Conservation (phyloP, 2,113 vertebrate species). For the Psilopsiagon aurifrons region DNA sequence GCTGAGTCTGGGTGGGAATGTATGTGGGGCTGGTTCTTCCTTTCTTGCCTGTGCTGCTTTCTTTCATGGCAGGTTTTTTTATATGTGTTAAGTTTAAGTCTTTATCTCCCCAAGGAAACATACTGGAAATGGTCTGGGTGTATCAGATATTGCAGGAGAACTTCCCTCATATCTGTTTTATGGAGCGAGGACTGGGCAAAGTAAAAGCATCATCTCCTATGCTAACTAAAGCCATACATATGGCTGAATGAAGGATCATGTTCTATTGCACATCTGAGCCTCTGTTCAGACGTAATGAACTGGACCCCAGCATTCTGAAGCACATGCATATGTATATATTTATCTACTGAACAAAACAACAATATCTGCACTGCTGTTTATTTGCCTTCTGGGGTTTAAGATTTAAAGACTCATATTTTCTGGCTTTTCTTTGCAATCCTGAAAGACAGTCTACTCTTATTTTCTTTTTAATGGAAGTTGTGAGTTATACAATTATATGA, state of each 20-base stretch:
- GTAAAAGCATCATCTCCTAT: not conserved
- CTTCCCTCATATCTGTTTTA: not conserved
- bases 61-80: not conserved
- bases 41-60: not conserved
- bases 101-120: not conserved
- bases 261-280: conserved; percentile 10
- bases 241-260: not conserved
- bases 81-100: not conserved
- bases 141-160: not conserved
- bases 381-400: conserved; percentile 39
- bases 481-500: conserved; percentile 47
- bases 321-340: conserved; percentile 45
- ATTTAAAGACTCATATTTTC: conserved; percentile 33
- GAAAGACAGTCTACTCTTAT: conserved; percentile 16
- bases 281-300: not conserved
- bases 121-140: not conserved
- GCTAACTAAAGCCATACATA: not conserved
- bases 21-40: not conserved
- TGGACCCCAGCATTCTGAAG: not conserved
- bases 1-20: not conserved
- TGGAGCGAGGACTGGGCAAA: not conserved
- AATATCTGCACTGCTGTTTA: conserved; percentile 38
- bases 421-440: conserved; percentile 11
- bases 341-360: conserved; percentile 44
- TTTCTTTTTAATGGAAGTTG: conserved; percentile 36